Conservation (phyloP, 2,888 invertebrate genomes). For the Papilio elwesi region DNA sequence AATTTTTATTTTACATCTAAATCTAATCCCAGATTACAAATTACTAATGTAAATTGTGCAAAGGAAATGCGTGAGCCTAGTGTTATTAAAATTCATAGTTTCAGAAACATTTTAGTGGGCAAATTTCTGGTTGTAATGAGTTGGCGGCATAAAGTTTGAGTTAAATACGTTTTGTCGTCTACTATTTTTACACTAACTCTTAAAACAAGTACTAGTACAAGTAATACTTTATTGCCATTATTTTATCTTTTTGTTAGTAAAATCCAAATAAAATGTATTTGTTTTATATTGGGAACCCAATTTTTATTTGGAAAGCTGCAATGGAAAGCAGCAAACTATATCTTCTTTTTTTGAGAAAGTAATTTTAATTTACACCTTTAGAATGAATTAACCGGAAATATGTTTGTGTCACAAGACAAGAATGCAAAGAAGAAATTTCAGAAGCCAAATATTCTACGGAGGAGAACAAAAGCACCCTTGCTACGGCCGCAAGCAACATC, state of each 20-base stretch:
- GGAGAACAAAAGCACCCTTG: conserved; percentile 55
- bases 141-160: conserved; percentile 18
- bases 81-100: conserved; percentile 27
- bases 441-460: conserved; percentile 76
- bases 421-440: conserved; percentile 67
- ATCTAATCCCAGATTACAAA: conserved; percentile 13
- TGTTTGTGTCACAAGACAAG: conserved; percentile 70
- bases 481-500: conserved; percentile 43
- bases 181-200: conserved; percentile 1
- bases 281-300: neutral
- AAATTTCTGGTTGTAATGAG: conserved; percentile 17
- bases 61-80: conserved; percentile 28
- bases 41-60: conserved; percentile 20
- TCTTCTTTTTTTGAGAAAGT: conserved; percentile 13
- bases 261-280: neutral
- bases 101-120: conserved; percentile 16
- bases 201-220: too few relatives aligned
- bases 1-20: conserved; percentile 6
- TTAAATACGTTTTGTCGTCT: conserved; percentile 8
- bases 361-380: conserved; percentile 4
- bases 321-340: neutral
- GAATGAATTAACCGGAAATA: conserved; percentile 47
- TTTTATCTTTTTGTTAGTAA: neutral
- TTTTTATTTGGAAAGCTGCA: neutral
- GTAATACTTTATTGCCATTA: neutral